Evolutionary conservation across 2,113 vertebrate species (phyloP).

Genomic region (Archilochus colubris): DNA sequence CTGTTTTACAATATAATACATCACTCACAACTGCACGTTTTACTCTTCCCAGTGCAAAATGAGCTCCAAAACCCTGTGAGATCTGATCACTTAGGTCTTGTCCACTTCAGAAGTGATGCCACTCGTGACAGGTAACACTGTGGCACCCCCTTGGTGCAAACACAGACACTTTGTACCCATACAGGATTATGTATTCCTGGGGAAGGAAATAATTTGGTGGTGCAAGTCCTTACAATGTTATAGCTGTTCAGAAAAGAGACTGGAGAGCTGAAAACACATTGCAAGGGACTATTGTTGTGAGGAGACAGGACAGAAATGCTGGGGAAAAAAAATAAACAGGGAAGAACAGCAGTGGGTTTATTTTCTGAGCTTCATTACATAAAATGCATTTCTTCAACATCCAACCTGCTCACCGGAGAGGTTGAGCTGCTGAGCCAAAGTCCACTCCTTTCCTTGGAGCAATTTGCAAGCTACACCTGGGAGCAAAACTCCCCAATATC

Average conservation of each 20-base stretch:
- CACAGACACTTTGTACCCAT: not conserved
- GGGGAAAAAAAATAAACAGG: not conserved
- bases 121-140: not conserved
- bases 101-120: not conserved
- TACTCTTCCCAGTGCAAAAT: not conserved
- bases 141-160: not conserved
- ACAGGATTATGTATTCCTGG: too few species aligned
- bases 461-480: not conserved
- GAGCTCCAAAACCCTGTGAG: not conserved
- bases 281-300: fast-evolving
- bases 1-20: not conserved
- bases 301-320: not conserved
- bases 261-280: not conserved
- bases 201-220: not conserved
- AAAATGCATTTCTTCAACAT: not conserved
- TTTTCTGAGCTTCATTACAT: not conserved
- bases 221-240: not conserved
- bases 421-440: not conserved
- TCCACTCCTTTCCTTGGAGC: not conserved
- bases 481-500: not conserved
- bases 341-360: not conserved
- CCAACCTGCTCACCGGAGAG: not conserved
- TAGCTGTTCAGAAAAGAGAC: not conserved
- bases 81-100: not conserved
- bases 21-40: not conserved